phyloP scores from a whole-genome alignment of 1,140 invertebrate genomes.

The Drosophila burlai region DNA sequence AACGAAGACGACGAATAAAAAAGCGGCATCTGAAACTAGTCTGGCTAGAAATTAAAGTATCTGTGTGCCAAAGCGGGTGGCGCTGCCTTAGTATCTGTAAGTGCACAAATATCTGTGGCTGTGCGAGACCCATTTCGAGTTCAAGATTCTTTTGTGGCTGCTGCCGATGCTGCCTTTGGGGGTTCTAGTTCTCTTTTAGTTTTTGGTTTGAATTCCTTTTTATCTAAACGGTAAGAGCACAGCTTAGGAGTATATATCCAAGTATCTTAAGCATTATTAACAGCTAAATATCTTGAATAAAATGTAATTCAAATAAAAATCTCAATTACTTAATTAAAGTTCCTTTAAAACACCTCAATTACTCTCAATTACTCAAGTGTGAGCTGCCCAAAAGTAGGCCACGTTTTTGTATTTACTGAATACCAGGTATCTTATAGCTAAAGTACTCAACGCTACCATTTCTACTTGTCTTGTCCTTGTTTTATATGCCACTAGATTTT shows the following conservation, averaged over 20 bases:
- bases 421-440: not conserved
- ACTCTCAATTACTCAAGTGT: not conserved
- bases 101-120: constrained; percentile 33
- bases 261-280: not conserved
- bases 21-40: constrained; percentile 57
- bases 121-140: constrained; percentile 60
- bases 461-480: constrained; percentile 2
- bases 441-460: not conserved
- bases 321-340: too few relatives aligned
- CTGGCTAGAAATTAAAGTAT: constrained; percentile 55
- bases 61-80: constrained; percentile 44
- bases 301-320: not conserved
- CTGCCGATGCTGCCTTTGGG: not conserved
- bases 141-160: constrained; percentile 63
- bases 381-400: constrained; percentile 9
- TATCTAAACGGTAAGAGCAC: not conserved
- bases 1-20: constrained; percentile 1
- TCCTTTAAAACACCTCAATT: too few relatives aligned
- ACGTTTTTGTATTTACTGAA: not conserved
- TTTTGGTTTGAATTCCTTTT: constrained; percentile 8
- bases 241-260: not conserved
- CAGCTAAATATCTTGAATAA: not conserved
- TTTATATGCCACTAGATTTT: constrained; percentile 22
- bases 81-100: constrained; percentile 23
- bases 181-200: constrained; percentile 4